Evolutionary conservation across 1,140 invertebrate species (phyloP).

Genomic region (Parasteatoda tepidariorum): DNA sequence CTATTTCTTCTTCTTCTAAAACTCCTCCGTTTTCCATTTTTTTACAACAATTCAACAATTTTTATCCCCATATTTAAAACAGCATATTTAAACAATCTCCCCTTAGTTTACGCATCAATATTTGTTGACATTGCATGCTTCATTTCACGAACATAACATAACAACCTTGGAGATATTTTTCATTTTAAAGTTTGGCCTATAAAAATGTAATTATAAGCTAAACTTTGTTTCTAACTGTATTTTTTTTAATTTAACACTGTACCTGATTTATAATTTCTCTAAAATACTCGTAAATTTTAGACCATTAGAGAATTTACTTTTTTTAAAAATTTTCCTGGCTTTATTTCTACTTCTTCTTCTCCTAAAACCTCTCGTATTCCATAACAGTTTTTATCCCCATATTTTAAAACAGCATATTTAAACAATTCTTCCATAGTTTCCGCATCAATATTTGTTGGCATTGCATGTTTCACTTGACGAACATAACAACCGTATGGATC

Average conservation of each 20-base stretch:
- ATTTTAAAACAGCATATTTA: constrained; percentile 78
- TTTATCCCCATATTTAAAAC: constrained; percentile 78
- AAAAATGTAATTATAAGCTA: too few species aligned
- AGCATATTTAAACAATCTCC: constrained; percentile 85
- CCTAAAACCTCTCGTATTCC: constrained; percentile 91
- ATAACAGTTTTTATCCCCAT: constrained; percentile 81
- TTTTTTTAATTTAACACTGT: neutral
- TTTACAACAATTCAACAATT: too few species aligned
- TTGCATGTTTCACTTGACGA: neutral
- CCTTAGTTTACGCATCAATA: constrained; percentile 76
- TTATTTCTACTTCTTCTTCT: constrained; percentile 93
- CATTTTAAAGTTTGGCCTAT: constrained; percentile 38
- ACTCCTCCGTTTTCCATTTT: constrained; percentile 94
- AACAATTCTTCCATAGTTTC: constrained; percentile 88
- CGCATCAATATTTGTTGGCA: neutral
- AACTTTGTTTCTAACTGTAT: neutral
- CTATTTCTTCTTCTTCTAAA: constrained; percentile 91
- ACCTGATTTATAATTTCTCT: too few species aligned
- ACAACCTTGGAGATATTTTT: constrained; percentile 19
- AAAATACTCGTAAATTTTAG: too few species aligned
- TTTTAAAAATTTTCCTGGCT: constrained; percentile 95
- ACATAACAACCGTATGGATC: constrained; percentile 42
- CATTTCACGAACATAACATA: constrained; percentile 12
- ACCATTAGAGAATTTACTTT: too few species aligned
- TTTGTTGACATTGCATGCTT: neutral